These are phyloP conservation scores for Nesidiocoris tenuis DNA, from an alignment of 2,888 invertebrate species.

Conservation along the genomic window DNA sequence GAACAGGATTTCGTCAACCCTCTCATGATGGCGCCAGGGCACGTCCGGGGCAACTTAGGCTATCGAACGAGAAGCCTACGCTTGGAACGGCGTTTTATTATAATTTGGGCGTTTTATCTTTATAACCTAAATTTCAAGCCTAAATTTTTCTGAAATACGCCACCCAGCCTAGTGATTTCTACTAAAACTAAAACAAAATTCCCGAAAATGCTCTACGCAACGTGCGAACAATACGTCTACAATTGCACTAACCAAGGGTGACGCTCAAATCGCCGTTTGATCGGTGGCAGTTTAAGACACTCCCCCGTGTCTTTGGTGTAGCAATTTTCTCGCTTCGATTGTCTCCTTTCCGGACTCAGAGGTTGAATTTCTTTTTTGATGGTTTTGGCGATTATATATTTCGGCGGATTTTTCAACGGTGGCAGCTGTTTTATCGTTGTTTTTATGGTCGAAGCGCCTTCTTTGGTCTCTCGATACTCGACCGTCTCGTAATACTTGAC, in stretches of 20 bases:
- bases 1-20: too few species aligned
- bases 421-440: slow-evolving; percentile 41
- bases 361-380: slow-evolving; percentile 22
- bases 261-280: slow-evolving; percentile 14
- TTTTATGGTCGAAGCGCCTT: slow-evolving; percentile 37
- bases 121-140: too few species aligned
- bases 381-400: slow-evolving; percentile 2
- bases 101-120: too few species aligned
- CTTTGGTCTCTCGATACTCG: slow-evolving; percentile 27
- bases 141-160: too few species aligned
- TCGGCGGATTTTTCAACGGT: slow-evolving; percentile 28
- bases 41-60: too few species aligned
- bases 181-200: too few species aligned
- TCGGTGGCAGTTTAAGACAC: slow-evolving; percentile 25
- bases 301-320: not conserved
- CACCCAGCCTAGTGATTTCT: too few species aligned
- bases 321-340: not conserved
- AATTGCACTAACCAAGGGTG: slow-evolving; percentile 32
- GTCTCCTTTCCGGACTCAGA: not conserved
- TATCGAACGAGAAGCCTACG: too few species aligned
- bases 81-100: too few species aligned
- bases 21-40: too few species aligned
- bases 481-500: slow-evolving; percentile 41
- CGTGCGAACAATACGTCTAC: not conserved
- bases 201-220: not conserved